Base-by-base conservation (phyloP, 2,888 invertebrate species). In the Sinhomidia bicolor region DNA sequence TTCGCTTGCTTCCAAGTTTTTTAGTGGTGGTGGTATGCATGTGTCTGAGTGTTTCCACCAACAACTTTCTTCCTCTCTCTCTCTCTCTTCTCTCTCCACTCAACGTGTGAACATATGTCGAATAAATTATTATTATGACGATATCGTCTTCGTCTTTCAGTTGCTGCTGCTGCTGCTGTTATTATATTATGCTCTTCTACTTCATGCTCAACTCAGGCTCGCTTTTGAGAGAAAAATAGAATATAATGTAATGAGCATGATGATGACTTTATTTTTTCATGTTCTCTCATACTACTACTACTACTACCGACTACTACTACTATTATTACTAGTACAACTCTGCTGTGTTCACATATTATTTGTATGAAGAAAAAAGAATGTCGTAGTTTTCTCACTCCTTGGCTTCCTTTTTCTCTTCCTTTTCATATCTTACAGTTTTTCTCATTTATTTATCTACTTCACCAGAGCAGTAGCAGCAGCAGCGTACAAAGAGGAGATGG, bases 81-180 rank as follows among this genome's bases (percentile, higher is more conserved):
- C 76, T 79, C 79, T 81, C 74, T 82, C 26, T 57, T 60, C 51
- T 47, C 47, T 23, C 23, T 14, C 9, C 65, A 54, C 76, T 60
- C 47, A 71, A 79, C 79, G 54, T 80, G 85, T 62, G 68, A 65
- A 80, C 80, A 86, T 57, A 80, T 86, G 80, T 86, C 71, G 79
- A 80, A 62, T 83, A 74, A 71, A 83, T 83, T 83, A 83, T 65
- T 80, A 80, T 26, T 62, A 44, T 47, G 23, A 32, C 29, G 41
- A 32, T 78, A 23, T 23, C n/a, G 23, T 79, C 23, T 47, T 23
- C 26, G 74, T 74, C 9, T 26, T 32, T 65, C 32, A 2, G 44
- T 47, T 71, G 20, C 41, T 62, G 32, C 17, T 44, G 23, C n/a
- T 47, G 47, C 14, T 47, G 10, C 47, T 47, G 47, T 10, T 47